Evolutionary conservation across 1,140 invertebrate species (phyloP).

Genomic region (Teleopsis dalmanni): DNA sequence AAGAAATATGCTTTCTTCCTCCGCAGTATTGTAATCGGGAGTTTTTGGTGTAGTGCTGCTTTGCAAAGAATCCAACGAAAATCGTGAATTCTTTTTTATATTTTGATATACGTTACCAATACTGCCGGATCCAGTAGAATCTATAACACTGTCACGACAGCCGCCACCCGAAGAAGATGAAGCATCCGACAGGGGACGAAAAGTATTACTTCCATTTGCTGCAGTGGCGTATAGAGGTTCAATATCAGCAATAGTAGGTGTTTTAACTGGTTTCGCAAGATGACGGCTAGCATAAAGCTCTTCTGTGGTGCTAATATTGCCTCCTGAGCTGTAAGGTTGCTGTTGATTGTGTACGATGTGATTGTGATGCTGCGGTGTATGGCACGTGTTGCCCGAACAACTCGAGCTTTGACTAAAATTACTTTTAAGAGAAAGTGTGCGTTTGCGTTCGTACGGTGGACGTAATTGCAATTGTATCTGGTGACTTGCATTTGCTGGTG

Average conservation of each 20-base stretch:
- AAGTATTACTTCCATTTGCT: slow-evolving; percentile 13
- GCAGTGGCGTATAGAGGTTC: slow-evolving; percentile 35
- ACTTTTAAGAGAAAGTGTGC: slow-evolving; percentile 32
- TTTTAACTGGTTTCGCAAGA: slow-evolving; percentile 30
- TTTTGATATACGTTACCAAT: slow-evolving; percentile 28
- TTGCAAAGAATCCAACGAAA: slow-evolving; percentile 38
- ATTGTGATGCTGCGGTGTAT: slow-evolving; percentile 1
- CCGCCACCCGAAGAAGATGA: slow-evolving; percentile 26
- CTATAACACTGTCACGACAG: slow-evolving; percentile 22
- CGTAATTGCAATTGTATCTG: not conserved
- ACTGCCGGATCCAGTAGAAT: slow-evolving; percentile 8
- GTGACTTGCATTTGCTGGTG: not conserved
- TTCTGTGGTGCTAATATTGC: slow-evolving; percentile 7
- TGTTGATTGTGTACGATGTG: not conserved
- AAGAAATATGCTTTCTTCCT: slow-evolving; percentile 40
- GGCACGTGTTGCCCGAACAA: not conserved
- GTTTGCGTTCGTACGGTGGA: slow-evolving; percentile 16
- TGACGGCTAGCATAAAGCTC: slow-evolving; percentile 7
- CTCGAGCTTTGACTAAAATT: slow-evolving; percentile 26
- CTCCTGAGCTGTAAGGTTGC: slow-evolving; percentile 2
- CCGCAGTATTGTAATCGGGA: slow-evolving; percentile 37
- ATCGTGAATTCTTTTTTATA: slow-evolving; percentile 37
- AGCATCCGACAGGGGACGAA: slow-evolving; percentile 36
- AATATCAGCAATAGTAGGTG: slow-evolving; percentile 32
- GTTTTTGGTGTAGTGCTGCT: slow-evolving; percentile 40